Evolutionary conservation across 2,113 vertebrate genomes (phyloP), one percentile per base, ranked within the genome.

Genomic region (Cranoglanis bouderius): DNA sequence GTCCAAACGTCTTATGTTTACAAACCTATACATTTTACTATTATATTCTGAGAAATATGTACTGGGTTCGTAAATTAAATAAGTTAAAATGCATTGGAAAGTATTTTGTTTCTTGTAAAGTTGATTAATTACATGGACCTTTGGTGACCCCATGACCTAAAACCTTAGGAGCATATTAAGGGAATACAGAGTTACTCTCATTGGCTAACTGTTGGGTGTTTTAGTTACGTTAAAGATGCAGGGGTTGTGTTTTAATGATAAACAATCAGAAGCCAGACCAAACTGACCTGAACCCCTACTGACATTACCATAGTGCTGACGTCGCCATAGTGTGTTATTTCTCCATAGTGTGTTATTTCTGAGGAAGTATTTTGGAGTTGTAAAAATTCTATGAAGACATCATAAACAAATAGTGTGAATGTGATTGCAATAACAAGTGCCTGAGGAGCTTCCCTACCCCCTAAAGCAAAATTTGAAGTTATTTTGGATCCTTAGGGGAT

Each of bases 401-500:
- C 18, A 67, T 21, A 84, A 85, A 67, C 84, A 74, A 85, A 63
- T n/a, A 46, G 12, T 67, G 10, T 16, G 19, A 4, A 10, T 81
- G 75, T 87, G 77, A 53, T 9, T 61, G 57, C 7, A 16, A 87
- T 70, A 82, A 87, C 86, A 87, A 86, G 46, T 18, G 38, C 29
- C 26, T 49, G 6, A 46, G 24, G 46, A 82, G 24, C 0, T 12
- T 18, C 16, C 21, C 19, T 63, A 40, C 6, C 46, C n/a, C 46
- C 21, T 49, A 35, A 18, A 87, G 59, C 12, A 49, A 29, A 61
- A 61, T 46, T 61, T 10, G 8, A 57, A 53, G 61, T 63, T 63
- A 70, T 40, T 88, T 57, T n/a, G 65, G 49, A 35, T 38, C 49
- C 46, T 26, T 29, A 49, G 57, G 57, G 46, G 38, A 81, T 55